These are phyloP conservation scores for Watsonalla cultraria DNA, from an alignment of 2,888 invertebrate genomes.

Conservation along the genomic window DNA sequence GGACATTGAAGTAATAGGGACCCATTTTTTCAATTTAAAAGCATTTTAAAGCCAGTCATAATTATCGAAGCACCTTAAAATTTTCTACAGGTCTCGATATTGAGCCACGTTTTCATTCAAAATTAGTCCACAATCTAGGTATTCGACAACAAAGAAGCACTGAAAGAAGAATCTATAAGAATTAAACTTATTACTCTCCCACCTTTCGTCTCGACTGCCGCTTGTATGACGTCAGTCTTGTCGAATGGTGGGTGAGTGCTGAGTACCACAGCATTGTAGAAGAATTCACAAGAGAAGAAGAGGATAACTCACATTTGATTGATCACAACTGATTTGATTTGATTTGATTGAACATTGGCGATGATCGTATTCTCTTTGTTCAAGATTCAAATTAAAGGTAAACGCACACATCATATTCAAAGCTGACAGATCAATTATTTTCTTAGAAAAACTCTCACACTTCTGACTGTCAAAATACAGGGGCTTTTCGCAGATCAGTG, in stretches of 20 bases:
- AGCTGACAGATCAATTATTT: neutral
- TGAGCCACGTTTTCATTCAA: too few species aligned
- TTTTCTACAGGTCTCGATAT: too few species aligned
- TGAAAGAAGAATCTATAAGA: constrained; percentile 16
- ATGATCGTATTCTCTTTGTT: neutral
- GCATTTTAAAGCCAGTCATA: too few species aligned
- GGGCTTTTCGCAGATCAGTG: too few species aligned
- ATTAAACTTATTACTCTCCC: constrained; percentile 33
- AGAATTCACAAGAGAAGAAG: constrained; percentile 10
- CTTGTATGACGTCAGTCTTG: constrained; percentile 61
- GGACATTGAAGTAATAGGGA: too few species aligned
- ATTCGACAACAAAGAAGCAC: constrained; percentile 8
- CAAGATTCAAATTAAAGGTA: neutral
- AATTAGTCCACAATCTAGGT: too few species aligned
- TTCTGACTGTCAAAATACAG: too few species aligned
- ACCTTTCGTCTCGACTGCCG: constrained; percentile 62
- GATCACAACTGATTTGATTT: too few species aligned
- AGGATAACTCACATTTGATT: constrained; percentile 2
- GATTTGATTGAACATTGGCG: too few species aligned
- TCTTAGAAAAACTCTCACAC: too few species aligned
- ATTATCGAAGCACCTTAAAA: too few species aligned
- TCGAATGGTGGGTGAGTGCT: constrained; percentile 72
- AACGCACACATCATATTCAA: neutral
- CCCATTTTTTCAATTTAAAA: too few species aligned
- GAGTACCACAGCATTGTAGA: constrained; percentile 25